Percentiles rank a stretch among this genome's conserved stretches.
Evolutionary conservation across 2,797 vertebrate genomes (phyloP).

Genomic region (Arnoldichthys spilopterus): DNA sequence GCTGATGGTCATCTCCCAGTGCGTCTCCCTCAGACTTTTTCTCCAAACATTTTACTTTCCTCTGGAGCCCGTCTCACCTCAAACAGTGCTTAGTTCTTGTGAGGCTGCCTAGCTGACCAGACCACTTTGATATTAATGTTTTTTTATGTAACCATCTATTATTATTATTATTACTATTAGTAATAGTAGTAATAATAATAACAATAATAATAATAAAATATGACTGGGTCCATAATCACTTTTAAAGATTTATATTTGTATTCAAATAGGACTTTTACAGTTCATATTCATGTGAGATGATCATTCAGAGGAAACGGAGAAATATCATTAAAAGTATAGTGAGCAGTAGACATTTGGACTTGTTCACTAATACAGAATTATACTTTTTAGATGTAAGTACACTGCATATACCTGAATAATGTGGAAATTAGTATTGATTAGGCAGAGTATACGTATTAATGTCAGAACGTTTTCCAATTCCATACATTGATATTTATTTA

Average conservation of each 20-base stretch:
- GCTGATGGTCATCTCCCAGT: slow-evolving; percentile 88
- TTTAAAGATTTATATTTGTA: too few relatives aligned
- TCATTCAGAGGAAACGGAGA: too few relatives aligned
- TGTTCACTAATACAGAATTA: too few relatives aligned
- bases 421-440: background rate
- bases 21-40: slow-evolving; percentile 51
- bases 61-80: slow-evolving; percentile 5
- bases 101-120: background rate
- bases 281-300: too few relatives aligned
- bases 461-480: background rate
- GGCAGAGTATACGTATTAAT: background rate
- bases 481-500: background rate
- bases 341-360: background rate
- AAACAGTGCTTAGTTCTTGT: background rate
- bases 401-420: background rate
- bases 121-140: background rate
- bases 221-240: too few relatives aligned
- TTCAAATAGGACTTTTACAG: too few relatives aligned
- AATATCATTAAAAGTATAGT: too few relatives aligned
- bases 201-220: too few relatives aligned
- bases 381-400: background rate
- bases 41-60: background rate
- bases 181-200: background rate
- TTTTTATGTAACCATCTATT: background rate
- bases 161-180: background rate